Evolutionary conservation across 2,888 invertebrate species (phyloP).

Genomic region (Dione vanillae): DNA sequence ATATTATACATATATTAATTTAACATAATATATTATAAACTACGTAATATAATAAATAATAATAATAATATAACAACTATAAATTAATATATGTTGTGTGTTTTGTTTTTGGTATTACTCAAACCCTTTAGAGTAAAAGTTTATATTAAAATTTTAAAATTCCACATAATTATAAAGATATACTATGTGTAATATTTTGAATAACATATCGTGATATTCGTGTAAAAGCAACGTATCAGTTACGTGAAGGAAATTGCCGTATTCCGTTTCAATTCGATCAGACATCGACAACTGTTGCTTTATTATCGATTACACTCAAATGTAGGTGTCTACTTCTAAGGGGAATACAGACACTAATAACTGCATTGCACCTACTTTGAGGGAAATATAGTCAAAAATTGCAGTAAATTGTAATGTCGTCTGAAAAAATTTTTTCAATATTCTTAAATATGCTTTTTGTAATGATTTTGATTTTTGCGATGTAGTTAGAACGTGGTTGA

Average conservation of each 20-base stretch:
- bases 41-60: no score
- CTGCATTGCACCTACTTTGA: not conserved
- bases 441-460: not conserved
- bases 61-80: no score
- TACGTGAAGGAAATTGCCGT: slow-evolving; percentile 45
- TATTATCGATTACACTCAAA: slow-evolving; percentile 37
- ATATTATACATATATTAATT: not conserved
- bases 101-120: no score
- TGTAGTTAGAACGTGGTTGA: not conserved
- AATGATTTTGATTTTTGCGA: not conserved
- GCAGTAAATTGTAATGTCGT: slow-evolving; percentile 16
- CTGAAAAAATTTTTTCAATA: slow-evolving; percentile 2
- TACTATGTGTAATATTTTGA: not conserved
- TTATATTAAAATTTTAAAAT: no score
- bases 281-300: slow-evolving; percentile 44
- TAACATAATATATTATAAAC: no score
- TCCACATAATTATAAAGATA: no score
- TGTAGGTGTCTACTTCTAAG: slow-evolving; percentile 20
- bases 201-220: slow-evolving; percentile 16
- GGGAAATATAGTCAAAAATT: no score
- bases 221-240: slow-evolving; percentile 39
- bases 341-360: slow-evolving; percentile 3
- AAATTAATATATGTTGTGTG: no score
- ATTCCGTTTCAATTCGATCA: slow-evolving; percentile 44
- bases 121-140: no score